Conservation (phyloP, 1,140 invertebrate species). For the Cydia splendana region DNA sequence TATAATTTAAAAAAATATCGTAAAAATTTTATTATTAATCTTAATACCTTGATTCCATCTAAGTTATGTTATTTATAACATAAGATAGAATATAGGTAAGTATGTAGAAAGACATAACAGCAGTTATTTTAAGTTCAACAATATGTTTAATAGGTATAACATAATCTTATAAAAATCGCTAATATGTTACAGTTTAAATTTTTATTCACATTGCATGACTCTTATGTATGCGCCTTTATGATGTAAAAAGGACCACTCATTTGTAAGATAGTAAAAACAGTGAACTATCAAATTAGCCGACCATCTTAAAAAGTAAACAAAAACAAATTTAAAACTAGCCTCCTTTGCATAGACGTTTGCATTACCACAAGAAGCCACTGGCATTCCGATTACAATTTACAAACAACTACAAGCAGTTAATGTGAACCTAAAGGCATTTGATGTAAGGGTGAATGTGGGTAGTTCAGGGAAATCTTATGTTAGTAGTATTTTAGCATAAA, state of each 20-base stretch:
- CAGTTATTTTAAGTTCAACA: too few relatives aligned
- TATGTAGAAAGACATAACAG: too few relatives aligned
- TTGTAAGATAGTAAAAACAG: background rate
- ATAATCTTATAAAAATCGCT: too few relatives aligned
- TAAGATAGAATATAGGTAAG: too few relatives aligned
- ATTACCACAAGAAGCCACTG: slow-evolving; percentile 33
- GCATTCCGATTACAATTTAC: slow-evolving; percentile 35
- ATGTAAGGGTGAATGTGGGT: background rate
- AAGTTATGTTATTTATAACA: too few relatives aligned
- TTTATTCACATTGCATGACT: too few relatives aligned
- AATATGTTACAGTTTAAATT: too few relatives aligned
- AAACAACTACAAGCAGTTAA: background rate
- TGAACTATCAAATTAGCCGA: background rate
- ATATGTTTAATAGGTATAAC: too few relatives aligned
- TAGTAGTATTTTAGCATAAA: slow-evolving; percentile 38
- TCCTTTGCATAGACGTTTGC: slow-evolving; percentile 38
- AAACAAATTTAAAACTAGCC: slow-evolving; percentile 35
- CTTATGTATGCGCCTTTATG: too few relatives aligned
- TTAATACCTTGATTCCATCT: too few relatives aligned
- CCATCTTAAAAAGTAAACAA: slow-evolving; percentile 22
- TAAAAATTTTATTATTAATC: too few relatives aligned
- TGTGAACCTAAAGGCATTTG: background rate
- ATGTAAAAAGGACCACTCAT: background rate
- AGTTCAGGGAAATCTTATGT: background rate
- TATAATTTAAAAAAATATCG: background rate